Percentiles rank a stretch among this genome's conserved stretches.
phyloP scores from a whole-genome alignment of 1,140 invertebrate genomes.

The Pentalonia nigronervosa region DNA sequence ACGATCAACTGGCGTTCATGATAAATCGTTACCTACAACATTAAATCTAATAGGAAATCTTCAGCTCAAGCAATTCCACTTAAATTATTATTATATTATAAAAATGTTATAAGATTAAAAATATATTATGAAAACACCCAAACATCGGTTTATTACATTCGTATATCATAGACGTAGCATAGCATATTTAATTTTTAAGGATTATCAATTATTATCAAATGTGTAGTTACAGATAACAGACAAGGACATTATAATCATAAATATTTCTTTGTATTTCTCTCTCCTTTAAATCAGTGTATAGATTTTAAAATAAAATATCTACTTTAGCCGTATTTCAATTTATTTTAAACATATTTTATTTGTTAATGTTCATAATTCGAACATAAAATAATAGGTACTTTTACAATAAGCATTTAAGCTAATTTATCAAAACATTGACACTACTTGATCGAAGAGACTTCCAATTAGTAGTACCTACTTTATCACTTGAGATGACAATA shows the following conservation, averaged over 20 bases:
- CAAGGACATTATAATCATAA: background rate
- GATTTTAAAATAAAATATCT: too few relatives aligned
- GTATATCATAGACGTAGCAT: background rate
- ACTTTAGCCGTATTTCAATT: too few relatives aligned
- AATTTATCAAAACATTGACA: background rate
- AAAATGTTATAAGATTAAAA: background rate
- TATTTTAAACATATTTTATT: too few relatives aligned
- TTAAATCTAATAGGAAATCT: background rate
- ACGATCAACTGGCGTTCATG: too few relatives aligned
- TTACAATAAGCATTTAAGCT: background rate
- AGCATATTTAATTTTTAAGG: background rate
- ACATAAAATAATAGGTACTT: background rate
- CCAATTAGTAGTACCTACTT: too few relatives aligned
- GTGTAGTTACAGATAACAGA: background rate
- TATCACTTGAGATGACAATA: too few relatives aligned
- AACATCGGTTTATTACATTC: too few relatives aligned
- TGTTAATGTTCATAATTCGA: too few relatives aligned
- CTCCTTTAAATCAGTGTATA: background rate
- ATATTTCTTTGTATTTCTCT: background rate
- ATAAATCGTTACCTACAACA: background rate
- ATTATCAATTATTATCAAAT: background rate
- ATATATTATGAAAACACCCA: background rate
- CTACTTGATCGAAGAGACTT: too few relatives aligned
- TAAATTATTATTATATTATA: background rate
- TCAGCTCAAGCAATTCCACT: background rate